Percentiles rank a stretch among this genome's conserved stretches.
Evolutionary conservation across 2,797 vertebrate species (phyloP).

Genomic region (Catharus ustulatus): DNA sequence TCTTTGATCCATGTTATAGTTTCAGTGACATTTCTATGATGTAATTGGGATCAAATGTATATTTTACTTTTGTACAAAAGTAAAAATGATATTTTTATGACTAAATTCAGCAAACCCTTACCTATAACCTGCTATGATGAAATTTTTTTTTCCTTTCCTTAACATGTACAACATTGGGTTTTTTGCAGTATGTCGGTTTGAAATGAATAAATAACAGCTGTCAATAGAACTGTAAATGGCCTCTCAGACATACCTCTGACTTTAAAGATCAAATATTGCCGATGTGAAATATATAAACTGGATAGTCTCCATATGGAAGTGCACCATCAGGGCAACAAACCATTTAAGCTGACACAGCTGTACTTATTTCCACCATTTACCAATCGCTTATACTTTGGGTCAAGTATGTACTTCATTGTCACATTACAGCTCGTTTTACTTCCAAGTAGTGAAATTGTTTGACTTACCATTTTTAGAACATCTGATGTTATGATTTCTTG

Average conservation of each 20-base stretch:
- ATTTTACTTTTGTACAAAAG: slow-evolving; percentile 73
- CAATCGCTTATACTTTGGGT: slow-evolving; percentile 66
- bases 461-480: slow-evolving; percentile 69
- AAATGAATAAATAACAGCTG: slow-evolving; percentile 45
- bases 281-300: slow-evolving; percentile 45
- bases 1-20: slow-evolving; percentile 57
- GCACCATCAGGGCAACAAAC: slow-evolving; percentile 78
- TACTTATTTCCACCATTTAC: slow-evolving; percentile 66
- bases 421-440: slow-evolving; percentile 61
- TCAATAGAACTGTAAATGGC: slow-evolving; percentile 44
- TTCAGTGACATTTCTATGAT: slow-evolving; percentile 65
- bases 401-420: slow-evolving; percentile 69
- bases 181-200: slow-evolving; percentile 49
- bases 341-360: slow-evolving; percentile 72
- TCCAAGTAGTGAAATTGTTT: slow-evolving; percentile 58
- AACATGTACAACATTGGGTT: slow-evolving; percentile 25
- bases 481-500: slow-evolving; percentile 77
- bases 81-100: slow-evolving; percentile 72
- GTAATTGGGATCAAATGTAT: slow-evolving; percentile 70
- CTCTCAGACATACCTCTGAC: slow-evolving; percentile 69
- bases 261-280: slow-evolving; percentile 40
- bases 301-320: slow-evolving; percentile 59
- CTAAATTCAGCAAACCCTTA: slow-evolving; percentile 46
- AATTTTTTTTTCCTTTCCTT: slow-evolving; percentile 43
- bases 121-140: background rate